Evolutionary conservation across 1,140 invertebrate species (phyloP).

Genomic region (Sminthurinus signatus): DNA sequence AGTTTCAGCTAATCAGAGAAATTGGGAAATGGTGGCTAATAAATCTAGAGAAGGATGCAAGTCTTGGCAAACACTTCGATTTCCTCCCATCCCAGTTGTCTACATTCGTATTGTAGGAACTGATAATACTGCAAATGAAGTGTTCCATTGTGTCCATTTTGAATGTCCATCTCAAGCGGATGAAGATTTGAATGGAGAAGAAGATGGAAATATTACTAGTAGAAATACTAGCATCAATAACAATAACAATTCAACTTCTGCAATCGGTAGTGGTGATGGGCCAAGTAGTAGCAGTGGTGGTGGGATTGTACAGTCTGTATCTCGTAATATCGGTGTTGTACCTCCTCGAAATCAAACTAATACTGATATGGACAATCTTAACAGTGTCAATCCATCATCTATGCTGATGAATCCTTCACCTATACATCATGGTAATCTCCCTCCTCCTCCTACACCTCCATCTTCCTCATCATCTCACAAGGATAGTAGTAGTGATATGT

Average conservation of each 20-base stretch:
- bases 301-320: no score
- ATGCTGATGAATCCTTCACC: neutral
- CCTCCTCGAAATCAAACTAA: no score
- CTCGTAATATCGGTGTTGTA: no score
- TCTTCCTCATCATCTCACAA: neutral
- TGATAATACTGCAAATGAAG: slow-evolving; percentile 94
- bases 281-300: no score
- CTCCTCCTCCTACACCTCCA: neutral
- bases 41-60: slow-evolving; percentile 65
- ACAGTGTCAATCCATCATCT: no score
- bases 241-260: no score
- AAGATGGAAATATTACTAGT: no score
- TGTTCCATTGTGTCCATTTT: slow-evolving; percentile 96
- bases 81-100: slow-evolving; percentile 74
- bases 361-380: no score
- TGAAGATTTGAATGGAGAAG: slow-evolving; percentile 5
- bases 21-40: slow-evolving; percentile 63
- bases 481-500: neutral
- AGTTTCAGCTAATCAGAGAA: slow-evolving; percentile 79
- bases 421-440: no score
- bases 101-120: slow-evolving; percentile 93
- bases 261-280: no score
- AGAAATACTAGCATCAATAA: no score
- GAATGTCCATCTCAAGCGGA: slow-evolving; percentile 77
- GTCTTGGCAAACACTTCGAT: slow-evolving; percentile 88